These are phyloP conservation scores for Sebastes itinus DNA, from an alignment of 2,797 vertebrate genomes.

Conservation along the genomic window DNA sequence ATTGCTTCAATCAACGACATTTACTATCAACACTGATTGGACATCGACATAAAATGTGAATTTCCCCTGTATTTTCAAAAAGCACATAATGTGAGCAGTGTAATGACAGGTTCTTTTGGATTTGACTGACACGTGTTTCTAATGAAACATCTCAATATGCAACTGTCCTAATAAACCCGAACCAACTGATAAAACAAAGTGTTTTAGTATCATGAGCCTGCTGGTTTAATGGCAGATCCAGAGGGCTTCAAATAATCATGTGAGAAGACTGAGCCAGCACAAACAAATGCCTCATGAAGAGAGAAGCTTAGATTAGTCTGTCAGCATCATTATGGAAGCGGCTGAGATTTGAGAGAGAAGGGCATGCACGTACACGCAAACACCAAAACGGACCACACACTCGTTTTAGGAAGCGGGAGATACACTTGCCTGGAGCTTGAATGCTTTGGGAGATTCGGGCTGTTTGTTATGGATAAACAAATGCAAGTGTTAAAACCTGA, in stretches of 20 bases:
- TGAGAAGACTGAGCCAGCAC: conserved; percentile 54
- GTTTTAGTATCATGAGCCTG: conserved; percentile 32
- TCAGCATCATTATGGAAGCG: conserved; percentile 42
- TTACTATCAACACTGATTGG: background rate
- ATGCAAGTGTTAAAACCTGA: conserved; percentile 86
- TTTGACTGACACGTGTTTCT: conserved; percentile 28
- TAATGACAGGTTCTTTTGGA: background rate
- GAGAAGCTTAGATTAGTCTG: conserved; percentile 47
- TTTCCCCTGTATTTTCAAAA: background rate
- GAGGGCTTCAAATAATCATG: conserved; percentile 28
- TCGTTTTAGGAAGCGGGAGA: conserved; percentile 50
- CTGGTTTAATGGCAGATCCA: conserved; percentile 53
- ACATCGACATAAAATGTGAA: background rate
- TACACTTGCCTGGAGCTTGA: conserved; percentile 95
- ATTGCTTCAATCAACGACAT: background rate
- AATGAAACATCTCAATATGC: conserved; percentile 21
- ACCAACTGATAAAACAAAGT: conserved; percentile 52
- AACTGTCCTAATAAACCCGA: conserved; percentile 20
- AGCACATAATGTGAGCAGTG: background rate
- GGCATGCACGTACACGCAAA: conserved; percentile 63
- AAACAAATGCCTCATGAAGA: conserved; percentile 67
- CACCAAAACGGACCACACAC: conserved; percentile 32
- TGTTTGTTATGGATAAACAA: conserved; percentile 93
- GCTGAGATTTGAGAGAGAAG: conserved; percentile 30
- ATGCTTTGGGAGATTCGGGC: conserved; percentile 93